Conservation (phyloP, 2,113 vertebrate species). For the Melanotaenia duboulayi region DNA sequence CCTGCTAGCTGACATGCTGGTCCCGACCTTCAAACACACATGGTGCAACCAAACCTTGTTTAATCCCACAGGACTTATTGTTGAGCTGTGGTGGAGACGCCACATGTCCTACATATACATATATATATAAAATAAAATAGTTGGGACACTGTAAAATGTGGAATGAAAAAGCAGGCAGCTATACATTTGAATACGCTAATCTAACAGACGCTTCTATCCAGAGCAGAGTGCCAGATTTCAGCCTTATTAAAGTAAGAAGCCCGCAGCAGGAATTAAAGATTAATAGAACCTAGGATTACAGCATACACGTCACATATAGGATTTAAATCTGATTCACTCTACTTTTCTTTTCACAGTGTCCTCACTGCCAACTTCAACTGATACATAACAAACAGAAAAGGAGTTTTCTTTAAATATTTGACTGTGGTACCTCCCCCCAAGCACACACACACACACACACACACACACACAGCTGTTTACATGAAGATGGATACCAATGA, state of each 20-base stretch:
- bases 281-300: no score
- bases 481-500: constrained; percentile 80
- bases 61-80: not conserved
- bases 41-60: constrained; percentile 1
- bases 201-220: no score
- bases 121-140: not conserved
- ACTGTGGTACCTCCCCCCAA: not conserved
- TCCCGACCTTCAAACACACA: constrained; percentile 20
- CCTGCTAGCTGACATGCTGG: not conserved
- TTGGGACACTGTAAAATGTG: not conserved
- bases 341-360: no score
- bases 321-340: no score
- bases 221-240: no score
- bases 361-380: no score
- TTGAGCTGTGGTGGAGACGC: not conserved
- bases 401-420: no score
- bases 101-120: not conserved
- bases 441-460: constrained; percentile 4
- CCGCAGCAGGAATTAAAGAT: no score
- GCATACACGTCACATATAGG: no score
- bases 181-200: not conserved
- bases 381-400: no score
- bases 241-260: no score
- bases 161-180: not conserved
- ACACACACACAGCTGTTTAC: constrained; percentile 75